Evolutionary conservation across 2,797 vertebrate species (phyloP), one percentile per base, ranked within the genome.

Genomic region (Enteromius mattozi): DNA sequence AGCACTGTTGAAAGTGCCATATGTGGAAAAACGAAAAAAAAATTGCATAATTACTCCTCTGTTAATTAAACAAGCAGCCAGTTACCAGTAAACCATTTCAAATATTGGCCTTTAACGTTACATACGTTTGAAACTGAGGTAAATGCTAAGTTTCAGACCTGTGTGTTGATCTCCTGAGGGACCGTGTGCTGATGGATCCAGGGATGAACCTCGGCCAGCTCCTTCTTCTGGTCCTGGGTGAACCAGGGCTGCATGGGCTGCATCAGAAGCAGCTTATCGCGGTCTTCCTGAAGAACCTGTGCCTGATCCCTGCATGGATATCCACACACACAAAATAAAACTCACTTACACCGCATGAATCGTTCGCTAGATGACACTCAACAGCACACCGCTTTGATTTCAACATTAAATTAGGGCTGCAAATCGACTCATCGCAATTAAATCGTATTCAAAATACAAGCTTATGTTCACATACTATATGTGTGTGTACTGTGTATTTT

Each of bases 161-260:
- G 94, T 80, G 92, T 92, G 89, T 94, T 90, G 49, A 95, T 93
- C 66, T 95, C 95, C 80, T 90, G 90, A 0, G 97, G 96, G 61
- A 97, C 33, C 0, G 85, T 89, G 84, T 90, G 94, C 78, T 92
- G 94, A n/a, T 90, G 91, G 81, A 97, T 94, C 97, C 97, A 98
- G 0, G 95, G 88, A 66, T 96, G 96, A 66, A 96, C 95, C 42
- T 94, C 90, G 0, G 94, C 94, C 54, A 98, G 95, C 92, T 98
- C 97, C 87, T 95, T 87, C 90, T 91, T 96, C 88, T 98, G 97
- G 40, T 94, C 91, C 0, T 91, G 92, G 0, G 89, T 96, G 91
- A 98, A 97, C 92, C 92, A 94, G 1, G 97, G 97, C 93, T 98
- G 97, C 71, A 88, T 94, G 51, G 89, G 91, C 47, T 89, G 92